Conservation (phyloP, 23 tunicate species). For the Oikopleura dioica region DNA sequence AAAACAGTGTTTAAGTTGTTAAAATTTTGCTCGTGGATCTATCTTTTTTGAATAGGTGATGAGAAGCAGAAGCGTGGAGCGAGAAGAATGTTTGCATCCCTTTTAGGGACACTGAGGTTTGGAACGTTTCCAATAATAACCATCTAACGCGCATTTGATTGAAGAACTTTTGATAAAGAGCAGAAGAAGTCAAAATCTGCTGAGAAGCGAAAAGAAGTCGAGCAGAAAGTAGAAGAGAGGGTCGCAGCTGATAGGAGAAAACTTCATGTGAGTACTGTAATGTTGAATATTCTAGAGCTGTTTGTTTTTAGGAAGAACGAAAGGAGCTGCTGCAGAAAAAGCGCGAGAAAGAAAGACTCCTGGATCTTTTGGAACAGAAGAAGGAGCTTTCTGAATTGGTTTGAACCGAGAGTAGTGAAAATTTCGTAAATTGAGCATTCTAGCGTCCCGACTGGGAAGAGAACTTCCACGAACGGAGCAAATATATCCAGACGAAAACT, state of each 20-base stretch:
- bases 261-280: background rate
- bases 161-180: background rate
- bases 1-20: too few relatives aligned
- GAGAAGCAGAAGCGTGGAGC: too few relatives aligned
- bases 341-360: background rate
- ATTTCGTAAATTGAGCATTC: background rate
- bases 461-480: background rate
- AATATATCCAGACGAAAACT: background rate
- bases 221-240: constrained; percentile 1
- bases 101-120: background rate
- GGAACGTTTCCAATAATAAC: background rate
- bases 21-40: too few relatives aligned
- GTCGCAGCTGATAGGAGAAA: constrained; percentile 6
- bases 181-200: background rate
- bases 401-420: background rate
- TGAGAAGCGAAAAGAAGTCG: background rate
- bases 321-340: background rate
- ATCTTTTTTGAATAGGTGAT: too few relatives aligned
- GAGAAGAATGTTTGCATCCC: background rate
- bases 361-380: background rate
- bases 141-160: background rate
- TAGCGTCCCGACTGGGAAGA: background rate
- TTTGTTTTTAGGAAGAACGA: constrained; percentile 1
- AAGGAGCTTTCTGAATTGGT: background rate
- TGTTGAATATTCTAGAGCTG: background rate